phyloP scores from a whole-genome alignment of 2,888 invertebrate species.

The Aporophyla lueneburgensis region DNA sequence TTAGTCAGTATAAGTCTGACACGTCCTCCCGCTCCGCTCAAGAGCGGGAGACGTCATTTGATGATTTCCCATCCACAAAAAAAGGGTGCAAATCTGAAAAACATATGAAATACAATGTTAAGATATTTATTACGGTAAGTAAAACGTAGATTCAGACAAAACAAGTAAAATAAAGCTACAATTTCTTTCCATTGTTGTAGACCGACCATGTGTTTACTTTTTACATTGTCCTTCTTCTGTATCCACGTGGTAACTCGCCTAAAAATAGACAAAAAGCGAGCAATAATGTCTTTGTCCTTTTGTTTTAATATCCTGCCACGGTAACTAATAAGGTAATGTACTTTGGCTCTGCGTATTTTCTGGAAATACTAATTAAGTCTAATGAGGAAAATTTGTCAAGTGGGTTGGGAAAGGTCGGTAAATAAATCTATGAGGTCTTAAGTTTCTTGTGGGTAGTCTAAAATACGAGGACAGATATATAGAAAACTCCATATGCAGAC shows the following conservation, averaged over 20 bases:
- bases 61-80: no score
- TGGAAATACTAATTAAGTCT: constrained; percentile 29
- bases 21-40: no score
- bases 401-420: neutral
- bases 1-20: no score
- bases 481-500: no score
- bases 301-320: neutral
- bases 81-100: neutral
- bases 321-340: constrained; percentile 27
- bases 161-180: neutral
- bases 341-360: constrained; percentile 23
- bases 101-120: neutral
- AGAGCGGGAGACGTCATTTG: no score
- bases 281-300: neutral
- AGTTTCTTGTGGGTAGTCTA: neutral
- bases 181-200: neutral
- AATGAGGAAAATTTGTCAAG: constrained; percentile 23
- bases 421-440: constrained; percentile 4
- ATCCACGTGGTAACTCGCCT: neutral
- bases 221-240: neutral
- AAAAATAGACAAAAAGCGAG: constrained; percentile 6
- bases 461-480: no score
- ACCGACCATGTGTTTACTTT: neutral
- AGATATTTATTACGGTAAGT: neutral
- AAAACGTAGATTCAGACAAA: neutral